Percentiles rank a stretch among this genome's conserved stretches.
phyloP scores from a whole-genome alignment of 1,140 invertebrate genomes.

The Drosophila santomea region DNA sequence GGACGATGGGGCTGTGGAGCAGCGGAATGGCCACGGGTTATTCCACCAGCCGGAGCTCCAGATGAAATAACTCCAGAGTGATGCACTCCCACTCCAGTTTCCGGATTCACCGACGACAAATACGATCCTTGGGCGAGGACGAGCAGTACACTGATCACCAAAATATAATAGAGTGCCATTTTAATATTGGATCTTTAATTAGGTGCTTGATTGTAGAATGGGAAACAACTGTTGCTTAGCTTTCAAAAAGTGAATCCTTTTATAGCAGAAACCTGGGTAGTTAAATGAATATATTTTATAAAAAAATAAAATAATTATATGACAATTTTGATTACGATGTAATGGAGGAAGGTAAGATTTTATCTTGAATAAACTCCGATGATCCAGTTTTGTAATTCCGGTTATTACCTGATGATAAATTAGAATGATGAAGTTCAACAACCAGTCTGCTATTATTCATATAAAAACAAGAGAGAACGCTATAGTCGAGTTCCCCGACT shows the following conservation, averaged over 20 bases:
- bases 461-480: background rate
- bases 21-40: background rate
- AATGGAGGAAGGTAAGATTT: background rate
- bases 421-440: background rate
- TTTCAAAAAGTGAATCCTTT: constrained; percentile 1
- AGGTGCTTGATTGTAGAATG: constrained; percentile 15
- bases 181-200: too few relatives aligned
- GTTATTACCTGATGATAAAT: background rate
- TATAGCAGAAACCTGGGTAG: constrained; percentile 23
- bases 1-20: constrained; percentile 17
- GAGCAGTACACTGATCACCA: constrained; percentile 22
- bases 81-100: constrained; percentile 8
- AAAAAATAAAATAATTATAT: background rate
- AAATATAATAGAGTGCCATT: constrained; percentile 21
- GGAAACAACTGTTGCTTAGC: constrained; percentile 41
- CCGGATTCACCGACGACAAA: constrained; percentile 13
- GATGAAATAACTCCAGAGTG: background rate
- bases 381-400: constrained; percentile 2
- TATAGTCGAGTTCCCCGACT: too few relatives aligned
- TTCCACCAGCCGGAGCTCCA: background rate
- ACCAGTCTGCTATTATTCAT: background rate
- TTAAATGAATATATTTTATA: background rate
- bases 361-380: constrained; percentile 2
- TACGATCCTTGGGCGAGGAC: constrained; percentile 30
- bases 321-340: background rate